Evolutionary conservation across 2,797 vertebrate genomes (phyloP).

Genomic region (Orestias chungarensis): DNA sequence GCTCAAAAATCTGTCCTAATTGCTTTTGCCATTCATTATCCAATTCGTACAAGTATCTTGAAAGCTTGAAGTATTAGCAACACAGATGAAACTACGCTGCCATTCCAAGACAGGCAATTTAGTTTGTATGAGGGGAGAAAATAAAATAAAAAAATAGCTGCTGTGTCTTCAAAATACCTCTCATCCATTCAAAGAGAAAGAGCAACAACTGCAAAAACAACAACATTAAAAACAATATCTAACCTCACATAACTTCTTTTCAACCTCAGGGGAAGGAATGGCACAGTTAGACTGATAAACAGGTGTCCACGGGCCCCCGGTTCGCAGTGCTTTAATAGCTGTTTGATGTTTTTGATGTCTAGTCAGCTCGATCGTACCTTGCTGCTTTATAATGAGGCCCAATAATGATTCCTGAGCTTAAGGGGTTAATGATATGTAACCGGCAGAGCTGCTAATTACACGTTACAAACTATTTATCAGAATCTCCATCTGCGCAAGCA

Average conservation of each 20-base stretch:
- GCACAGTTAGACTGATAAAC: constrained; percentile 83
- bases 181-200: constrained; percentile 39
- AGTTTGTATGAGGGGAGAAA: constrained; percentile 25
- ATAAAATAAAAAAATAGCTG: constrained; percentile 34
- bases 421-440: constrained; percentile 99
- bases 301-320: constrained; percentile 76
- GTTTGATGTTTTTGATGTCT: constrained; percentile 90
- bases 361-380: constrained; percentile 99
- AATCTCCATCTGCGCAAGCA: constrained; percentile 95
- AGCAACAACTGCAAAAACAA: constrained; percentile 42
- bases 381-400: constrained; percentile 96
- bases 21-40: neutral
- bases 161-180: constrained; percentile 43
- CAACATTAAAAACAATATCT: constrained; percentile 58
- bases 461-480: constrained; percentile 99
- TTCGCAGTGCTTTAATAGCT: constrained; percentile 66
- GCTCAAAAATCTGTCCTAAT: neutral
- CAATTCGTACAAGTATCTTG: neutral
- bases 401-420: constrained; percentile 96
- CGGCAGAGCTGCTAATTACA: constrained; percentile 98
- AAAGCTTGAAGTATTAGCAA: neutral
- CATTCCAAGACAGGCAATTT: constrained; percentile 44
- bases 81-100: constrained; percentile 27
- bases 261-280: constrained; percentile 73
- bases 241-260: constrained; percentile 64